phyloP scores from a whole-genome alignment of 2,113 vertebrate species.

The Pterocles burchelli region DNA sequence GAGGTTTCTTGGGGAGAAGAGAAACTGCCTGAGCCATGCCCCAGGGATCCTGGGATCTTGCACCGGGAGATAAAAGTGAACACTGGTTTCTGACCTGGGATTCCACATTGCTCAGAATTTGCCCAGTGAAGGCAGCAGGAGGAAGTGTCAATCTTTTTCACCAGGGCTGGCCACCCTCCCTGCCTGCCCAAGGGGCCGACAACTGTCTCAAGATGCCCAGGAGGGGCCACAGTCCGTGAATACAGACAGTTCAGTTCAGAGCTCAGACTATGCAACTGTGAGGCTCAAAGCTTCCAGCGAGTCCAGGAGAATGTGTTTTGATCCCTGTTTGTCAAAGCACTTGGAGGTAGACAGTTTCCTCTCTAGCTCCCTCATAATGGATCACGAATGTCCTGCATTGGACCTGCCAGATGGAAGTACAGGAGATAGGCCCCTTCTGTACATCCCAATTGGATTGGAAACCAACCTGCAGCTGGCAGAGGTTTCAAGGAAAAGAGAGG shows the following conservation, averaged over 20 bases:
- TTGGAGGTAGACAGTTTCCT: not conserved
- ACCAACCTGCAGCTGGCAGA: not conserved
- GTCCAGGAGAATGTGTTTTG: not conserved
- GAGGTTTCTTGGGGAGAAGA: not conserved
- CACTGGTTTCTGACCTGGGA: not conserved
- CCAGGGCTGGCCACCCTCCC: not conserved
- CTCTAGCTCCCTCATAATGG: not conserved
- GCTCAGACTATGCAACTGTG: not conserved
- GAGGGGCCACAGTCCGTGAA: not conserved
- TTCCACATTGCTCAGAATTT: not conserved
- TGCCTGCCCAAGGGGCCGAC: not conserved
- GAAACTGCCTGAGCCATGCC: not conserved
- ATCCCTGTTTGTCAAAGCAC: not conserved
- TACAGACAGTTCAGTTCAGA: not conserved
- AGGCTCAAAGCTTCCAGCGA: not conserved
- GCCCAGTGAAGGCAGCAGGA: not conserved
- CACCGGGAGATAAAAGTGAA: not conserved
- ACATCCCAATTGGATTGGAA: not conserved
- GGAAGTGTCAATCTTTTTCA: not conserved
- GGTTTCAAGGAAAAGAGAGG: not conserved
- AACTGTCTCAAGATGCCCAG: not conserved
- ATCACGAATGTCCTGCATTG: not conserved
- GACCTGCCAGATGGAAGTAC: not conserved
- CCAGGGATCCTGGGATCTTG: not conserved
- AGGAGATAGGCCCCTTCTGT: not conserved